Evolutionary conservation across 2,113 vertebrate species (phyloP), one percentile per base, ranked within the genome.

Genomic region (Peromyscus polionotus): DNA sequence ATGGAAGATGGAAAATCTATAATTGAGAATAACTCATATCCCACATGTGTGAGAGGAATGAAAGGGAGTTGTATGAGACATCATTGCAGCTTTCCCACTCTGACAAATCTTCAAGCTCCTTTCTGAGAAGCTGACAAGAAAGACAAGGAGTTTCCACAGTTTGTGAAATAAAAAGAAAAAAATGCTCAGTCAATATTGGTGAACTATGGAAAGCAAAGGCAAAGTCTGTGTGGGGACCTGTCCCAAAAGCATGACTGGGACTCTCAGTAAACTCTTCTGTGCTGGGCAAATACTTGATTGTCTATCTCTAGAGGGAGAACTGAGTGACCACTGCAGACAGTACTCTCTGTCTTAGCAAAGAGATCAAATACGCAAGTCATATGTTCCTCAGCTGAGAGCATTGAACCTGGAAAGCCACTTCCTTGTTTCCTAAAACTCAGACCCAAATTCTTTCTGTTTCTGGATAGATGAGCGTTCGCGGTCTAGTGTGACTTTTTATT

Each of bases 21-120:
- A 96, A 88, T 31, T 85, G 88, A 91, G 33, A 96, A 63, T 84
- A 93, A 90, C n/a, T 95, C 7, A 67, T 16, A 65, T 75, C 76
- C 54, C 28, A 26, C 28, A 63, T 2, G 14, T 83, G 3, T 59
- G 45, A 83, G 42, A 94, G 4, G 6, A 89, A 91, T 91, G 31
- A 88, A 92, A 80, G 45, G 20, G 90, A 7, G 2, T 80, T 88
- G 7, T n/a, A 86, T 54, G 80, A 59, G 42, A 31, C 33, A 91
- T 61, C n/a, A 85, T 70, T 45, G 88, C 91, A 39, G 6, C 11
- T 80, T 80, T 76, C 67, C 31, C 28, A 57, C 75, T 94, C n/a
- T n/a, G 48, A 91, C 12, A 24, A 88, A 95, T 65, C 14, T 4
- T 75, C 54, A 70, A 11, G 14, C 19, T 93, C 61, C 1, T 48